Base-by-base conservation (phyloP, 2,113 vertebrate genomes). In the Seriola quinqueradiata region DNA sequence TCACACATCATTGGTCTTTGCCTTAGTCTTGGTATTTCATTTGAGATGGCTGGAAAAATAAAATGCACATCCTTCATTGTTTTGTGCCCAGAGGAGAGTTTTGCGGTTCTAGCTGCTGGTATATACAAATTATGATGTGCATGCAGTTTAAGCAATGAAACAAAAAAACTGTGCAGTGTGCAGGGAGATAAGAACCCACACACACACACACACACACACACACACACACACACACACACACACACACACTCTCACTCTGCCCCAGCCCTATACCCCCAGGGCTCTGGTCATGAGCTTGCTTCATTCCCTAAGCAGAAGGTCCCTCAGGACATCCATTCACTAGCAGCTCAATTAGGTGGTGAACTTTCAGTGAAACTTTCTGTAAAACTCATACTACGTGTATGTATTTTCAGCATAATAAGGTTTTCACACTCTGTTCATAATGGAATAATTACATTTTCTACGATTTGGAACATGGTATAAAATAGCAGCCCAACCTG, bases 211-310 rank as follows among this genome's bases (percentile, higher is more conserved):
- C 32, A 13, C 23, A 13, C 55, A 13, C 23, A 4, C 55, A 10
- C n/a, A n/a, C n/a, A n/a, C n/a, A n/a, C n/a, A n/a, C 21, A 19
- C 36, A 52, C 63, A 46, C 76, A 19, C 77, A 21, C 77, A 25
- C 38, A 58, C 65, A 28, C n/a, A 0, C n/a, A 48, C 58, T 14
- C 25, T 58, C 13, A 16, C 55, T 6, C 23, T 58, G 12, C 19
- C 38, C 23, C 38, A 32, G 28, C 25, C 36, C 11, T 19, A 7
- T 54, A 42, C 59, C 85, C 82, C 55, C 8, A 3, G 72, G 83
- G 72, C 65, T 63, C 68, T 69, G 44, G 75, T 90, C 89, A 88
- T 85, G 90, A 88, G 86, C 36, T 73, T 78, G 72, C 58, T 48
- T 79, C 71, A 13, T 75, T 75, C 76, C 9, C 42, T 77, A 71